Evolutionary conservation across 2,797 vertebrate genomes (phyloP).

Genomic region (Sebastes paucispinis): DNA sequence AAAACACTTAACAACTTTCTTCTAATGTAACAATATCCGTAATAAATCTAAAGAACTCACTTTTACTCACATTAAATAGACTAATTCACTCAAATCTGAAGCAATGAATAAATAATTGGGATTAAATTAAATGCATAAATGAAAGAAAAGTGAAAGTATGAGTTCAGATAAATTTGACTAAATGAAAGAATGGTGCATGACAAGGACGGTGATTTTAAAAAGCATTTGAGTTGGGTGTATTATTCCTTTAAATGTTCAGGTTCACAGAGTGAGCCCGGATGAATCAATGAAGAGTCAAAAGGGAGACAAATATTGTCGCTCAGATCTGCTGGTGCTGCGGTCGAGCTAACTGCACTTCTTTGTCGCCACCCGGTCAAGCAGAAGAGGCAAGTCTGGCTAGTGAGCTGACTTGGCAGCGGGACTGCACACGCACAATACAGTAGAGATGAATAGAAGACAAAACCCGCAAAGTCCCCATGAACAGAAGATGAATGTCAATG

Average conservation of each 20-base stretch:
- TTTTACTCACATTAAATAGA: background rate
- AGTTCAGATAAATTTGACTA: background rate
- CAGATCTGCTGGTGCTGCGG: conserved; percentile 64
- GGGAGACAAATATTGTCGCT: conserved; percentile 64
- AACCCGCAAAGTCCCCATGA: conserved; percentile 26
- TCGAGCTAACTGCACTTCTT: conserved; percentile 58
- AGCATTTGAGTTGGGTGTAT: background rate
- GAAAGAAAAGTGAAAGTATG: background rate
- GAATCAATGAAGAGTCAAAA: conserved; percentile 55
- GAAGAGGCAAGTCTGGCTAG: conserved; percentile 62
- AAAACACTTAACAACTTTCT: background rate
- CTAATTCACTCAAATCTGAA: background rate
- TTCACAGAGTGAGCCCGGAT: conserved; percentile 27
- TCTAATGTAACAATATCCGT: no score
- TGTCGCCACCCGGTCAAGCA: conserved; percentile 73
- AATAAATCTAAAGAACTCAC: background rate
- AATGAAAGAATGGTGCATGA: background rate
- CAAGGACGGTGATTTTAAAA: background rate
- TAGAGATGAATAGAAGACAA: conserved; percentile 65
- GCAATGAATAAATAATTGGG: background rate
- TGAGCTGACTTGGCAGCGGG: conserved; percentile 55
- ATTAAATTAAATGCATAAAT: background rate
- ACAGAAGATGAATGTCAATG: conserved; percentile 47
- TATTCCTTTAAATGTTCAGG: conserved; percentile 20
- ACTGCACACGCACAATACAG: conserved; percentile 63